Evolutionary conservation across 2,797 vertebrate genomes (phyloP), one percentile per base, ranked within the genome.

Genomic region (Diplodus puntazzo): DNA sequence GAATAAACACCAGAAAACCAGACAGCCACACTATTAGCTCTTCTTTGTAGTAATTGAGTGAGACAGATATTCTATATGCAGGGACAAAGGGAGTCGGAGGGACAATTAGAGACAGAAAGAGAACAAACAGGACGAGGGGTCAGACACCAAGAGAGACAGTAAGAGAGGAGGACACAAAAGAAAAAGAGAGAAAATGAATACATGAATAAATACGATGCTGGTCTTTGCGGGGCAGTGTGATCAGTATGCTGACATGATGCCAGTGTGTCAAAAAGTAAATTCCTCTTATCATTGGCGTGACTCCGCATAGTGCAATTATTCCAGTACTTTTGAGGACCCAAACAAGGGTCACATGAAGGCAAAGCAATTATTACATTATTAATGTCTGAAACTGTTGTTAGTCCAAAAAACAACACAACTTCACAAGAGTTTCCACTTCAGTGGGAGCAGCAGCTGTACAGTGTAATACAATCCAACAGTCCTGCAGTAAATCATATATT

Each of bases 201-300:
- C 64, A 92, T 92, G 63, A 88, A 92, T 92, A 88, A 71, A 87
- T 82, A 90, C 82, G 59, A 88, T 74, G 42, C 45, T 43, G 50
- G 42, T 62, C 59, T 90, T 88, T 73, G 60, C 23, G 71, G 76
- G 58, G 48, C 66, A 13, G 18, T 20, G 34, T 58, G 52, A 91
- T 92, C 82, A 71, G 82, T 81, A 75, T 88, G 86, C 82, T 66
- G 68, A 86, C 67, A 78, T 61, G 77, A 72, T 71, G 80, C 71
- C 73, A 64, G 48, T 13, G 13, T 72, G 62, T 53, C 69, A 66
- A 27, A 5, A 74, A 21, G 79, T 55, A 72, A 69, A 13, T 78
- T 53, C 50, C 17, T 63, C 25, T 67, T 53, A 43, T 77, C 6
- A 18, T 63, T 80, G 76, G 11, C 57, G 46, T 68, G 43, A 77